A percentile compares a stretch with the other conserved stretches of the same genome.
These are phyloP conservation scores for Eufriesea mexicana DNA, from an alignment of 1,140 invertebrate genomes.

Conservation along the genomic window DNA sequence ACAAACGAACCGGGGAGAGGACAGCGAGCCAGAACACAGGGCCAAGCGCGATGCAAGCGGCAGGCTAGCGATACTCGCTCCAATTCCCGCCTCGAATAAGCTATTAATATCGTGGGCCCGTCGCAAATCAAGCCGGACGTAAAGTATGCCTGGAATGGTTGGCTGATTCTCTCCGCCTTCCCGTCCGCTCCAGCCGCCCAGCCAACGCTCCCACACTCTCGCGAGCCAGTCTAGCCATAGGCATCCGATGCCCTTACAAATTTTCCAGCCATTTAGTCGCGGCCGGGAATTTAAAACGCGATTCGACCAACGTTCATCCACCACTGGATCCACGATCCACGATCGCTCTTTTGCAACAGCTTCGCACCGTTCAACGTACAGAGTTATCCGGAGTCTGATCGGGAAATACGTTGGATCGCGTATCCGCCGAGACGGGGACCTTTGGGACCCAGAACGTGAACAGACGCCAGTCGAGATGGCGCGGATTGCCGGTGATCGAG, in stretches of 20 bases:
- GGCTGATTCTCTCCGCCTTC: conserved; percentile 45
- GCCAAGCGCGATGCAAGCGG: conserved; percentile 32
- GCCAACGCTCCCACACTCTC: conserved; percentile 32
- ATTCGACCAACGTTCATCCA: not conserved
- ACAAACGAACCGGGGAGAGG: not conserved
- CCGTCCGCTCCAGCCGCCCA: conserved; percentile 3
- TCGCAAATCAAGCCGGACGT: conserved; percentile 71
- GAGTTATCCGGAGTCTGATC: too few relatives aligned
- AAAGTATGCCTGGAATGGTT: conserved; percentile 70
- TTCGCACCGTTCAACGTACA: too few relatives aligned
- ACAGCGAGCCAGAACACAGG: conserved; percentile 9
- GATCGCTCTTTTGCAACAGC: too few relatives aligned
- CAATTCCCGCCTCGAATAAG: conserved; percentile 71
- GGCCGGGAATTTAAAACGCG: not conserved
- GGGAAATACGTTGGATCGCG: too few relatives aligned
- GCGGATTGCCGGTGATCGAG: not conserved
- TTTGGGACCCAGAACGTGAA: too few relatives aligned
- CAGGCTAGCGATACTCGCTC: conserved; percentile 55
- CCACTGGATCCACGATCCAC: not conserved
- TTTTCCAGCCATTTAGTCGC: conserved; percentile 9
- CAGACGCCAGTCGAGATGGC: too few relatives aligned
- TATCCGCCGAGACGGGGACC: too few relatives aligned
- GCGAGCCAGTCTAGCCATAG: not conserved
- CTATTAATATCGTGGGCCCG: conserved; percentile 69
- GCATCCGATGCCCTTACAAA: not conserved